Evolutionary conservation across 2,797 vertebrate species (phyloP).

Genomic region (Netta rufina): DNA sequence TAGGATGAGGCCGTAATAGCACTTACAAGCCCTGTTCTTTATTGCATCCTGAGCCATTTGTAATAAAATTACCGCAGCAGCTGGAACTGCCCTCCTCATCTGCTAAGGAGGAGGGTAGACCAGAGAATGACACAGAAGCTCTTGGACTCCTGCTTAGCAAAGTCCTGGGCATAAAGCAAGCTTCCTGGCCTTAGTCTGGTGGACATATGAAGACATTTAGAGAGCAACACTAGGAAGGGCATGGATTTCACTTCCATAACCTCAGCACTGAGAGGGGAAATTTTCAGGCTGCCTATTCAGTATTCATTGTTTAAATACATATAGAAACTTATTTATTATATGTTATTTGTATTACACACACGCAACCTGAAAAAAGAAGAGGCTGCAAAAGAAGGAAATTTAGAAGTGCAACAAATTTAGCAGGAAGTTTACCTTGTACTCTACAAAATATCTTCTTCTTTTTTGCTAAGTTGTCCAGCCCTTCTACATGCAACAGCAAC

Average conservation of each 20-base stretch:
- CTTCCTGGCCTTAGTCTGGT: not conserved
- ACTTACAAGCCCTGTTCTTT: not conserved
- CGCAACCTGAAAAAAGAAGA: not conserved
- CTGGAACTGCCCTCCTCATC: not conserved
- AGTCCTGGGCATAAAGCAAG: fast-evolving
- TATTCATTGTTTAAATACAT: not conserved
- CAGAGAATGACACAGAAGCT: not conserved
- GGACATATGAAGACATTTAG: not conserved
- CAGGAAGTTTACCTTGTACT: not conserved
- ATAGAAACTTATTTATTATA: not conserved
- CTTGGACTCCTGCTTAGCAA: not conserved
- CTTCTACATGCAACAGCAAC: not conserved
- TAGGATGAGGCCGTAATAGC: not conserved
- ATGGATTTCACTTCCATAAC: not conserved
- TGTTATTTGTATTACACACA: not conserved
- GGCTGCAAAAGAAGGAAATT: not conserved
- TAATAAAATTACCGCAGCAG: not conserved
- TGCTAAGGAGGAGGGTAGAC: not conserved
- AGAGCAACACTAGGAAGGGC: not conserved
- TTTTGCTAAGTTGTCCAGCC: too few relatives aligned
- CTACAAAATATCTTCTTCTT: not conserved
- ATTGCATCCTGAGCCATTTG: fast-evolving
- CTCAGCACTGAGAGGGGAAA: not conserved
- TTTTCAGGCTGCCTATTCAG: not conserved
- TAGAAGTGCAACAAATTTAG: not conserved